Conservation (phyloP, 2,888 invertebrate species). For the Diogma glabrata region DNA sequence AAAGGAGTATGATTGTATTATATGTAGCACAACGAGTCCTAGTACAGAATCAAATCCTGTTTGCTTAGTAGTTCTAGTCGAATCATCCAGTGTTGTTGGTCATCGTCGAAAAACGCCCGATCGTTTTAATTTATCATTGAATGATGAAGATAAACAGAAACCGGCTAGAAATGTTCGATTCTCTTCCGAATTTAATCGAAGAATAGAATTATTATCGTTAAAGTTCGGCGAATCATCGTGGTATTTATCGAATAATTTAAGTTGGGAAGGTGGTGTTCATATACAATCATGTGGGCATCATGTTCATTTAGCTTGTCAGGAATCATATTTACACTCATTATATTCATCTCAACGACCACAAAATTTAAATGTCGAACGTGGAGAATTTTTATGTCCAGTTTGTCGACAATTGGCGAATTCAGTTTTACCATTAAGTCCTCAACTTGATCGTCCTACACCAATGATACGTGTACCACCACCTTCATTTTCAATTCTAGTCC, state of each 20-base stretch:
- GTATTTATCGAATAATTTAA: slow-evolving; percentile 66
- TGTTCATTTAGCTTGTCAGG: slow-evolving; percentile 87
- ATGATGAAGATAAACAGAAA: slow-evolving; percentile 48
- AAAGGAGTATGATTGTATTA: slow-evolving; percentile 86
- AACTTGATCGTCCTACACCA: slow-evolving; percentile 52
- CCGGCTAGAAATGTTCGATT: slow-evolving; percentile 51
- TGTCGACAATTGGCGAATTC: slow-evolving; percentile 88
- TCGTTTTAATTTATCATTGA: slow-evolving; percentile 44
- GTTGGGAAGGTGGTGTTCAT: slow-evolving; percentile 86
- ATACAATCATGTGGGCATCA: slow-evolving; percentile 96
- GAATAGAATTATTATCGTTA: slow-evolving; percentile 60
- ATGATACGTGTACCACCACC: slow-evolving; percentile 46
- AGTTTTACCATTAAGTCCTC: slow-evolving; percentile 71
- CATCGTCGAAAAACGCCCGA: slow-evolving; percentile 45
- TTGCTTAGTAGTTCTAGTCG: slow-evolving; percentile 76
- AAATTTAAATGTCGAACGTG: slow-evolving; percentile 59
- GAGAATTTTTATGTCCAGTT: slow-evolving; percentile 90
- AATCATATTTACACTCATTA: slow-evolving; percentile 79
- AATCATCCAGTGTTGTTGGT: slow-evolving; percentile 79
- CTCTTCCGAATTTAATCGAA: slow-evolving; percentile 62
- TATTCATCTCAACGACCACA: slow-evolving; percentile 64
- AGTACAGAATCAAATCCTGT: slow-evolving; percentile 75
- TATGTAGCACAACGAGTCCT: slow-evolving; percentile 83
- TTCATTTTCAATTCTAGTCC: slow-evolving; percentile 33
- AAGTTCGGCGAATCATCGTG: slow-evolving; percentile 73